Evolutionary conservation across 2,797 vertebrate genomes (phyloP).

Genomic region (Darevskia nairensis): DNA sequence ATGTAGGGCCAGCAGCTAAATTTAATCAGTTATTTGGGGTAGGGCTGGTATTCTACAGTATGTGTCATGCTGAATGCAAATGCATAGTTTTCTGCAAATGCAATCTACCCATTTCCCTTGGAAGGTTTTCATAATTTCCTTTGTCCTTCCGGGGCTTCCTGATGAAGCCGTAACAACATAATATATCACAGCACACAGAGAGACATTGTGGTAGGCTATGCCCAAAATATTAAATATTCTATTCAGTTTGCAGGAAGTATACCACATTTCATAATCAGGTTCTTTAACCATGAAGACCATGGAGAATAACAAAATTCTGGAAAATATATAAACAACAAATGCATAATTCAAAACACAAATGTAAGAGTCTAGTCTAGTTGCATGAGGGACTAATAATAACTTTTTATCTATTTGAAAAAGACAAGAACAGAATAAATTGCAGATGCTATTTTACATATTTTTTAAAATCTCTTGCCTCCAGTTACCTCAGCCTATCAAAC

Average conservation of each 20-base stretch:
- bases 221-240: conserved; percentile 47
- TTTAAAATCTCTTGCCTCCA: conserved; percentile 27
- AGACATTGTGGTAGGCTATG: conserved; percentile 3
- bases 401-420: conserved; percentile 52
- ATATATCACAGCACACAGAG: not conserved
- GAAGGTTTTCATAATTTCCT: conserved; percentile 31
- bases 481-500: not conserved
- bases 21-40: not conserved
- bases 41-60: not conserved
- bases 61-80: not conserved
- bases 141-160: not conserved
- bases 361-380: not conserved
- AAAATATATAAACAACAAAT: conserved; percentile 48
- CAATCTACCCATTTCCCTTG: conserved; percentile 22
- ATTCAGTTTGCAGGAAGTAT: conserved; percentile 42
- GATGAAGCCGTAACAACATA: conserved; percentile 35
- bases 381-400: conserved; percentile 45
- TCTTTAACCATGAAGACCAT: conserved; percentile 6
- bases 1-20: not conserved
- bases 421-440: conserved; percentile 32
- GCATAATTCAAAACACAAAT: conserved; percentile 49
- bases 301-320: conserved; percentile 17
- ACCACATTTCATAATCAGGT: conserved; percentile 32
- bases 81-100: not conserved
- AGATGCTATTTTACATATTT: conserved; percentile 32